Evolutionary conservation across 53 echinoderm and acorn worm species (phyloP).

Genomic region (Patiria pectinifera): DNA sequence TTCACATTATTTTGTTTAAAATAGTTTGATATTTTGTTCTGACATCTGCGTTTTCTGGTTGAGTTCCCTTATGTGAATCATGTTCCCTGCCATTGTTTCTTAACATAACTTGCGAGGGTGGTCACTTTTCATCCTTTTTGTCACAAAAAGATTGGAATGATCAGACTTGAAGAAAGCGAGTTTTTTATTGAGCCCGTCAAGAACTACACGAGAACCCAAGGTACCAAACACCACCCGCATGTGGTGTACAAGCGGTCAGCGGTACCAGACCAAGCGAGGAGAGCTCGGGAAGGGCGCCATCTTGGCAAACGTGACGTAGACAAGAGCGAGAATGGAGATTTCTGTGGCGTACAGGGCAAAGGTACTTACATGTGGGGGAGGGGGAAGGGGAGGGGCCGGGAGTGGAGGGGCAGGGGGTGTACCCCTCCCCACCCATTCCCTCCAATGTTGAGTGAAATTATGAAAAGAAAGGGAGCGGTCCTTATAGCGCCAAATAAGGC

Average conservation of each 20-base stretch:
- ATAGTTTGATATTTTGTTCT: too few species aligned
- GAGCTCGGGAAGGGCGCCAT: not conserved
- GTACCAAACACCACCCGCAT: slow-evolving; percentile 69
- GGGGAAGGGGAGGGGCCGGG: too few species aligned
- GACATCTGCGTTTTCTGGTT: too few species aligned
- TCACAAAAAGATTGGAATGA: slow-evolving; percentile 70
- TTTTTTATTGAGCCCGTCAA: slow-evolving; percentile 90
- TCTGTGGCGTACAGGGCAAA: slow-evolving; percentile 59
- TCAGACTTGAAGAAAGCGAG: slow-evolving; percentile 61
- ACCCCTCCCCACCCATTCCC: too few species aligned
- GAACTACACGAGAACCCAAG: slow-evolving; percentile 27
- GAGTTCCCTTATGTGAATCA: too few species aligned
- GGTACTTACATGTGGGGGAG: not conserved
- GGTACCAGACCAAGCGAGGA: slow-evolving; percentile 21
- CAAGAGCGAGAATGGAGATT: slow-evolving; percentile 7
- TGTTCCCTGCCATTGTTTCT: too few species aligned
- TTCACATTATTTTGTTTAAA: too few species aligned
- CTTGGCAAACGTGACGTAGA: not conserved
- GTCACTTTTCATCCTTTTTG: slow-evolving; percentile 7
- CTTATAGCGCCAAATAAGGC: too few species aligned
- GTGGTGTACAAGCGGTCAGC: slow-evolving; percentile 76
- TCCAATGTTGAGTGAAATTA: too few species aligned
- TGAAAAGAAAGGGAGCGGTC: too few species aligned
- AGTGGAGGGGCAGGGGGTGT: too few species aligned
- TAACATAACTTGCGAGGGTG: too few species aligned